Evolutionary conservation across 2,797 vertebrate genomes (phyloP), one percentile per base, ranked within the genome.

Genomic region (Alauda arvensis): DNA sequence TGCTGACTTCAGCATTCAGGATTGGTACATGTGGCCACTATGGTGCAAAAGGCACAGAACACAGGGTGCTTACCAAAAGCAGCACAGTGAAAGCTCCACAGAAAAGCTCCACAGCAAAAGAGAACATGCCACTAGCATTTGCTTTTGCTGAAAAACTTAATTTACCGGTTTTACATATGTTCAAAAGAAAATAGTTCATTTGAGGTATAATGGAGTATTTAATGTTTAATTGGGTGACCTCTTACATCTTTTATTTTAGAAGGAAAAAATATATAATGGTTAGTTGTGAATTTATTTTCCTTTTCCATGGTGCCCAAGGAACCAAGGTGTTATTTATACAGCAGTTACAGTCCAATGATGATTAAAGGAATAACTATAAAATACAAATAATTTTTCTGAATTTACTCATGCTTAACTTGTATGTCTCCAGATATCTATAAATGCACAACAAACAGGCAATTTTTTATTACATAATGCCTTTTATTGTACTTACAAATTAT

Each of bases 11-110:
- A 43, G 46, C 51, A 68, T 14, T 16, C 14, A 26, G 17, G 28
- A 49, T 0, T 34, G 28, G 80, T 39, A 40, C 31, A 34, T 4
- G 15, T 24, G 53, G n/a, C 40, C 12, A 7, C 46, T 21, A 0
- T 5, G 15, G 29, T 48, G 29, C 28, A 63, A 12, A 52, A 10
- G 31, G 48, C 80, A 61, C 0, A 0, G 51, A 85, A 87, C 28
- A 33, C 1, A 4, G 10, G 33, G 39, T 3, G 45, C 45, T 66
- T 24, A 20, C 10, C 51, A 46, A 42, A 70, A 63, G 24, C 3
- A 65, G 26, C 39, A 56, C 49, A 51, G 28, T 46, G 18, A 57
- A 83, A 68, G 6, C 40, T 57, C 15, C 34, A 52, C 16, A 52
- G 37, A 45, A 69, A 53, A 72, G 10, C 40, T 71, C 15, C 29